Conservation (phyloP, 2,113 vertebrate species). For the Columba janthina region DNA sequence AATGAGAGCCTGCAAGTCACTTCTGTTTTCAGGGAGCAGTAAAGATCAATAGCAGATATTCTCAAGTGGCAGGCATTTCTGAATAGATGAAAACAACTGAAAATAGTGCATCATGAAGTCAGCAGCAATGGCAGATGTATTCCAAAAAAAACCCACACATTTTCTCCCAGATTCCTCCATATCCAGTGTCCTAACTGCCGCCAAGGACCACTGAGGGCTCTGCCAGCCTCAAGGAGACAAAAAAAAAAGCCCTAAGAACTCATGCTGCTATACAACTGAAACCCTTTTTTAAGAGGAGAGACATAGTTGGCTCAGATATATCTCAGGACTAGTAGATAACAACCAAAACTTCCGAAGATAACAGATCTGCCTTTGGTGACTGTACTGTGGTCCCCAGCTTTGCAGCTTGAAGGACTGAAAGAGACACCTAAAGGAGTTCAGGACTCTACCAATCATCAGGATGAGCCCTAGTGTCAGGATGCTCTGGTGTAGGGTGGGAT, state of each 20-base stretch:
- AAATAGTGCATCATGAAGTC: not conserved
- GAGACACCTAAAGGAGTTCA: not conserved
- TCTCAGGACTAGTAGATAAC: not conserved
- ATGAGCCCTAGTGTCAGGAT: not conserved
- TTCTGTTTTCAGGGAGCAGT: constrained; percentile 1
- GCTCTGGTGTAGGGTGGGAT: not conserved
- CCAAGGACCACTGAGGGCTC: not conserved
- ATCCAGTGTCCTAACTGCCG: not conserved
- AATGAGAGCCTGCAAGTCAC: constrained; percentile 4
- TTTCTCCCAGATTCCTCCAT: not conserved
- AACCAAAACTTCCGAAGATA: not conserved
- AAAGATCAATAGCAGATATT: not conserved
- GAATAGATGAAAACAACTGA: not conserved
- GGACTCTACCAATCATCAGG: not conserved
- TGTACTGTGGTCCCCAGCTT: too few relatives aligned
- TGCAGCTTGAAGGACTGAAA: not conserved
- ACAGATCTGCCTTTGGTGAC: not conserved
- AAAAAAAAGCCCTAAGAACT: not conserved
- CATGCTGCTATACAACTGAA: not conserved
- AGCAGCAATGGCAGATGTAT: not conserved
- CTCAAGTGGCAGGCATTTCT: not conserved
- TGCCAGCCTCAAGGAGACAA: not conserved
- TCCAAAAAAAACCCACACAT: not conserved
- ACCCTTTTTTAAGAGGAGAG: not conserved
- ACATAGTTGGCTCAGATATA: not conserved